A percentile compares a stretch with the other conserved stretches of the same genome.
phyloP scores from a whole-genome alignment of 2,797 vertebrate genomes.

The Oreochromis mossambicus region DNA sequence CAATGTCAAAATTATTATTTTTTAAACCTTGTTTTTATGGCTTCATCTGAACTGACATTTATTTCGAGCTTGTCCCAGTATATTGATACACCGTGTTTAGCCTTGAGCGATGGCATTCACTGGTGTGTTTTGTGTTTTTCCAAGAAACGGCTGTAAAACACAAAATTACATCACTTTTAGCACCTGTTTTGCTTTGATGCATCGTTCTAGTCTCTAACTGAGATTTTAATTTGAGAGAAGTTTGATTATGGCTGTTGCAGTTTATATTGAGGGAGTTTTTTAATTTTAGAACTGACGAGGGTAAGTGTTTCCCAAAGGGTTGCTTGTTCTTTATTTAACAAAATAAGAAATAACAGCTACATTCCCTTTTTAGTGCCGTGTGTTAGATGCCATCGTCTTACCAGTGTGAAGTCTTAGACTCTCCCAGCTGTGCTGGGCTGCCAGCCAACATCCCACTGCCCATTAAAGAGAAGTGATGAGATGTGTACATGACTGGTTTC shows the following conservation, averaged over 20 bases:
- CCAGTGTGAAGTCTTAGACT: slow-evolving; percentile 3
- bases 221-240: slow-evolving; percentile 1
- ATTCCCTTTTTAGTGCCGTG: slow-evolving; percentile 13
- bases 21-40: neutral
- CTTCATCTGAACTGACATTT: neutral
- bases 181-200: slow-evolving; percentile 24
- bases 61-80: neutral
- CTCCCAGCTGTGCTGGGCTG: slow-evolving; percentile 4
- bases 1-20: neutral
- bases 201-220: neutral
- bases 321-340: neutral
- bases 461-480: slow-evolving; percentile 25
- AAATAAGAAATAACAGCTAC: slow-evolving; percentile 14
- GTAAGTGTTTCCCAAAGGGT: slow-evolving; percentile 48
- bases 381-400: slow-evolving; percentile 28
- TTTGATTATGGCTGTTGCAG: slow-evolving; percentile 29
- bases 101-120: neutral
- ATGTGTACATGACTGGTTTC: slow-evolving; percentile 6
- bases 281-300: slow-evolving; percentile 18
- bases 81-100: neutral
- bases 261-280: slow-evolving; percentile 17
- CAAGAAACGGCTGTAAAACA: slow-evolving; percentile 13
- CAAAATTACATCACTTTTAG: slow-evolving; percentile 12
- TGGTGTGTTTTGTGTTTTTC: neutral
- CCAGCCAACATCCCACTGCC: slow-evolving; percentile 4